phyloP scores from a whole-genome alignment of 1,140 invertebrate genomes.

The Lanistes nyassanus region DNA sequence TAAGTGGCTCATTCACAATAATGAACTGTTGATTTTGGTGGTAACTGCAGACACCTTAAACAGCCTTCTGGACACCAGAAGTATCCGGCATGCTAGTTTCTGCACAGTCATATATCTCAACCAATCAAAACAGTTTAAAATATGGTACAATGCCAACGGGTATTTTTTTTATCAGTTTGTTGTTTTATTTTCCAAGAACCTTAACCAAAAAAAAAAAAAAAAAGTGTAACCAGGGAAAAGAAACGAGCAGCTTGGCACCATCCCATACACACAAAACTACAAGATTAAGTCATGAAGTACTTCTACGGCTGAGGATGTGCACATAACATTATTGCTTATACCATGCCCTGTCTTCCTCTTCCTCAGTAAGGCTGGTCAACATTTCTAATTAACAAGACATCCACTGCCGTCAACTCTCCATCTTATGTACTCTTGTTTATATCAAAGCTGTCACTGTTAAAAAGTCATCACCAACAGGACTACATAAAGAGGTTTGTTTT shows the following conservation, averaged over 20 bases:
- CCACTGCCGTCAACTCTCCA: constrained; percentile 19
- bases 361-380: background rate
- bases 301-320: background rate
- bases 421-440: constrained; percentile 24
- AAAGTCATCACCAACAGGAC: too few relatives aligned
- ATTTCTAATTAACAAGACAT: background rate
- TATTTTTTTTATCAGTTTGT: background rate
- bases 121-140: background rate
- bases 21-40: background rate
- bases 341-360: background rate
- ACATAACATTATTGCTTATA: constrained; percentile 11
- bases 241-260: background rate
- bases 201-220: background rate
- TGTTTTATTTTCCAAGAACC: background rate
- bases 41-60: too few relatives aligned
- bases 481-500: constrained; percentile 14
- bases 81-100: background rate
- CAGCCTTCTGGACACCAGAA: background rate
- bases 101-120: background rate
- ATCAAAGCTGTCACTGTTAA: background rate
- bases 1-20: background rate
- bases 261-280: constrained; percentile 14
- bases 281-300: constrained; percentile 13
- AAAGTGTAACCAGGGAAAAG: background rate
- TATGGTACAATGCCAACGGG: background rate